These are phyloP conservation scores for Aquatica leii DNA, from an alignment of 2,888 invertebrate species.

Conservation along the genomic window DNA sequence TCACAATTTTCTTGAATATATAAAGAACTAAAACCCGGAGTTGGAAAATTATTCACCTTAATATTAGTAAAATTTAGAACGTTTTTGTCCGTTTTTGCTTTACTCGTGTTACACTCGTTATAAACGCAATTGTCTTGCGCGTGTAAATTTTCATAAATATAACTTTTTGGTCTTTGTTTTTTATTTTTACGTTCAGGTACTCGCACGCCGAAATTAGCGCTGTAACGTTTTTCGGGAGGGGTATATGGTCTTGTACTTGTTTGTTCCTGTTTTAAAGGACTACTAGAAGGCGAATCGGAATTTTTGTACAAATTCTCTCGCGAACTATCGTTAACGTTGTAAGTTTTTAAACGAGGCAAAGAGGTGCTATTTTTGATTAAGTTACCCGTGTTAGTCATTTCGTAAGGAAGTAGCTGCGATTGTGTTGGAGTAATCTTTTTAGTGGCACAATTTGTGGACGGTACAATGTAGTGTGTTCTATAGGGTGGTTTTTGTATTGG, in stretches of 20 bases:
- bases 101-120: constrained; percentile 41
- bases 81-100: constrained; percentile 45
- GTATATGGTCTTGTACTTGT: constrained; percentile 49
- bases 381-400: constrained; percentile 17
- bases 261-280: constrained; percentile 24
- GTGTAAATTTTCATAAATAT: constrained; percentile 57
- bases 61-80: constrained; percentile 50
- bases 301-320: constrained; percentile 26
- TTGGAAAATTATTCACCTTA: constrained; percentile 57
- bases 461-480: constrained; percentile 55
- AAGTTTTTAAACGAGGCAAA: constrained; percentile 29
- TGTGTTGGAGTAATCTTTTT: constrained; percentile 53
- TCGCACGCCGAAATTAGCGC: constrained; percentile 52
- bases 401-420: constrained; percentile 24
- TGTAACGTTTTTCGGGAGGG: constrained; percentile 57
- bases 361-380: constrained; percentile 25
- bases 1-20: constrained; percentile 57
- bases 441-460: constrained; percentile 57
- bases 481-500: constrained; percentile 56
- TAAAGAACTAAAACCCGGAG: constrained; percentile 57
- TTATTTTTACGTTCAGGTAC: constrained; percentile 31
- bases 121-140: constrained; percentile 40
- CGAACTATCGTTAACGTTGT: constrained; percentile 18
- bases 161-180: constrained; percentile 49
- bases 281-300: constrained; percentile 21